Base-by-base conservation (phyloP, 1,140 invertebrate species). In the Spodoptera frugiperda region DNA sequence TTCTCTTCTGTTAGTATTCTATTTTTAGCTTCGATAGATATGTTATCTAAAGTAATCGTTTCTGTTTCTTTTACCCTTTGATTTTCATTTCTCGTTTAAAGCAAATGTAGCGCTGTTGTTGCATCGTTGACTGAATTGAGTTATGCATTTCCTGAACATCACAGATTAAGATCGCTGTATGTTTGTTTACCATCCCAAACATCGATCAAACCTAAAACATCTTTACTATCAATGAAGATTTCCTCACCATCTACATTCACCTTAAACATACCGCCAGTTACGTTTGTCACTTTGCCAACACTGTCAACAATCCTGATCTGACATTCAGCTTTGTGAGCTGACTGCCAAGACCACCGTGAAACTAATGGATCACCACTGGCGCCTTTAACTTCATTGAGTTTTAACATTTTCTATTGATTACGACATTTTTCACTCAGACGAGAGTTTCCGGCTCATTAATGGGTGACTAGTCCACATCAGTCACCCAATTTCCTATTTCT, bases 271-370 rank as follows among this genome's bases (percentile, higher is more conserved):
- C 63, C 48, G 48, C 48, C 63, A 30, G 21, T 33, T 3, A 3
- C 5, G 19, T 67, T 67, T 67, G 63, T 67, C 63, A 67, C 46
- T 12, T 21, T 67, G 63, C 63, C 63, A 67, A 67, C 12, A 67
- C 44, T 67, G 63, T 49, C 48, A 67, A 49, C 63, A 49, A 51
- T 67, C 63, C 49, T 15, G 48, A 49, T 49, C 63, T 67, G 21
- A 49, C 63, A 67, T 67, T 48, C 21, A 51, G 19, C n/a, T 67
- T 67, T 44, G 33, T 44, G 59, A 63, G 19, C 59, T 63, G 44
- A 63, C 19, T 44, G 59, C 33, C 17, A 15, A 63, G 59, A 63
- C 59, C 59, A 63, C 59, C 59, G 8, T 17, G 59, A 63, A 63
- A 17, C 59, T 63, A 44, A 63, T 63, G 59, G 59, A 63, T 11